Percentiles rank a stretch among this genome's conserved stretches.
These are phyloP conservation scores for Drosophila kikkawai DNA, from an alignment of 1,140 invertebrate genomes.

Conservation along the genomic window DNA sequence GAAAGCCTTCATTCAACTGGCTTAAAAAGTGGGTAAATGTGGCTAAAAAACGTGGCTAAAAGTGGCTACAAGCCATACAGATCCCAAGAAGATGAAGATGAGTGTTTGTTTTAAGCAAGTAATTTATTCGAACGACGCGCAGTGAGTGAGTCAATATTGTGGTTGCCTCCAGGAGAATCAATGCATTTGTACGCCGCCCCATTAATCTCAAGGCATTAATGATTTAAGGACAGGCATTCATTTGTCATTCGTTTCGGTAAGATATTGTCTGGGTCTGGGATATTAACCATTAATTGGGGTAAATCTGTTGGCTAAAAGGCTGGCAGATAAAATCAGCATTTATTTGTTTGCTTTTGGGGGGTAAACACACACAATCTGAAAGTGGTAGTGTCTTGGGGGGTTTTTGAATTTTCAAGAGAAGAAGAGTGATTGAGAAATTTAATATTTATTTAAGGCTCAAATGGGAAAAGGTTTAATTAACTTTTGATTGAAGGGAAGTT, in stretches of 20 bases:
- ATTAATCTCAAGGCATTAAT: conserved; percentile 43
- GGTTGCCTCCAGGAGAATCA: conserved; percentile 20
- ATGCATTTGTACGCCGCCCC: conserved; percentile 12
- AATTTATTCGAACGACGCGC: conserved; percentile 4
- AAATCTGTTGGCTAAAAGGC: background rate
- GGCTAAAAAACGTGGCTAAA: conserved; percentile 10
- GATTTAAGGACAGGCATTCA: conserved; percentile 28
- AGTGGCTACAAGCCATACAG: conserved; percentile 18
- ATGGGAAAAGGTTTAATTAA: background rate
- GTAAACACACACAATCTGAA: background rate
- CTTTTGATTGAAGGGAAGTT: background rate
- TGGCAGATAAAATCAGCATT: conserved; percentile 3
- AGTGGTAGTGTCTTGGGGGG: background rate
- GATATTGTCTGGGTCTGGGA: background rate
- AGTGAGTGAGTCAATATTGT: conserved; percentile 47
- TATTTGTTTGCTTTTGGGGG: background rate
- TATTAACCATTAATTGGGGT: conserved; percentile 29
- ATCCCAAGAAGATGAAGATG: conserved; percentile 12
- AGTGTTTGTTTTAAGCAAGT: conserved; percentile 23
- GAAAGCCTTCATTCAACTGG: conserved; percentile 51
- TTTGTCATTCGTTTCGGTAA: conserved; percentile 42
- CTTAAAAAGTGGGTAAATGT: conserved; percentile 23
- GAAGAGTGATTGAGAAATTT: background rate
- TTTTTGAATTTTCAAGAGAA: background rate
- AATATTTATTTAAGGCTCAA: background rate